Evolutionary conservation across 2,113 vertebrate genomes (phyloP).

Genomic region (Panthera tigris): DNA sequence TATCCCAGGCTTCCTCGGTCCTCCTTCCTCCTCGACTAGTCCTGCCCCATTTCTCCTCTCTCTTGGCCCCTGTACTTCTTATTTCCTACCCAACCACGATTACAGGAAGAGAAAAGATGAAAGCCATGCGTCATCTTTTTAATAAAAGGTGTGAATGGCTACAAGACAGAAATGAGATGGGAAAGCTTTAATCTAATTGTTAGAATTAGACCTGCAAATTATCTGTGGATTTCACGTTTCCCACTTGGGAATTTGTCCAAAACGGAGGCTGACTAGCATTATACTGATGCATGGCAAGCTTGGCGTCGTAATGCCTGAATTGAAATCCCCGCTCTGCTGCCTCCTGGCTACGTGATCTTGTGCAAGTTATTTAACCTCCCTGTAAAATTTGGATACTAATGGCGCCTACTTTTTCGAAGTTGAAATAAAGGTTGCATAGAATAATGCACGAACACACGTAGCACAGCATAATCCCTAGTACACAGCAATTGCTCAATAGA

Average conservation of each 20-base stretch:
- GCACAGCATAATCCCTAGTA: not conserved
- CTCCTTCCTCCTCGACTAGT: not conserved
- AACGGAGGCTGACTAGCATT: not conserved
- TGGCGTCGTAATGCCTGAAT: not conserved
- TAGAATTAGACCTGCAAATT: not conserved
- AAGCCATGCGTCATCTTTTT: not conserved
- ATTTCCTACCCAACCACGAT: not conserved
- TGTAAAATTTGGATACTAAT: not conserved
- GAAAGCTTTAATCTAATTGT: not conserved
- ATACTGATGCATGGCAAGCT: not conserved
- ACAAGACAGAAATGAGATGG: not conserved
- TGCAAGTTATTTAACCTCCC: not conserved
- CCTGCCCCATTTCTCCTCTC: not conserved
- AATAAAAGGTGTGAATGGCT: conserved; percentile 11
- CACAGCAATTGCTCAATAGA: not conserved
- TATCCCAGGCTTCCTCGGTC: not conserved
- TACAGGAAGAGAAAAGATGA: conserved; percentile 28
- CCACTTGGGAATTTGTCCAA: not conserved
- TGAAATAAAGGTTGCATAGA: conserved; percentile 10
- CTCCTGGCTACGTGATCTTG: not conserved
- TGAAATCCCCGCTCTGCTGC: not conserved
- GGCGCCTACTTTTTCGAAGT: not conserved
- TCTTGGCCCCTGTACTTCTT: not conserved
- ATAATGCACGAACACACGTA: not conserved
- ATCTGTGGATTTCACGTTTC: not conserved